Conservation (phyloP, 2,113 vertebrate species). For the Tenrec ecaudatus region DNA sequence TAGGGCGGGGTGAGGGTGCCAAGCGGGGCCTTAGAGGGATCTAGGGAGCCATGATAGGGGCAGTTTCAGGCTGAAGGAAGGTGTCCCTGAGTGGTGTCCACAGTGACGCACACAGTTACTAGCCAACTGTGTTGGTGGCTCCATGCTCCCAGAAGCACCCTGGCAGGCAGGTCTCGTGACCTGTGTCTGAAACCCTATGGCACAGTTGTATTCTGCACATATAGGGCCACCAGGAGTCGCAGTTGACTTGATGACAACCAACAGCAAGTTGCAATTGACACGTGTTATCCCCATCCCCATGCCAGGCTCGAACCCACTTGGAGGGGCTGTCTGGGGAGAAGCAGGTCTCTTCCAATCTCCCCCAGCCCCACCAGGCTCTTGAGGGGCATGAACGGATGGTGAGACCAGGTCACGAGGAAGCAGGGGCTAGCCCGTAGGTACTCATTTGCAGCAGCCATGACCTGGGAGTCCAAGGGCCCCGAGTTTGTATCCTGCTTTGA, state of each 20-base stretch:
- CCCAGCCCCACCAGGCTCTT: rapidly evolving
- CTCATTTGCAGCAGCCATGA: rapidly evolving
- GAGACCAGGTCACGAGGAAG: too few relatives aligned
- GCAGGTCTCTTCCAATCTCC: background rate
- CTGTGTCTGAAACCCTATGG: background rate
- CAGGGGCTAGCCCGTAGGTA: too few relatives aligned
- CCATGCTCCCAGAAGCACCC: background rate
- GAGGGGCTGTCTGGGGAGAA: background rate
- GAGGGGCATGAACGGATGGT: rapidly evolving
- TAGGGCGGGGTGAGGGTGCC: background rate
- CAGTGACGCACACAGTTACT: background rate
- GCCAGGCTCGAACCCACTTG: background rate
- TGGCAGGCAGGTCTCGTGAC: background rate
- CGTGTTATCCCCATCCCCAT: background rate
- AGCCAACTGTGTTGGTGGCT: background rate
- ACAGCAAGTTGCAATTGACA: background rate
- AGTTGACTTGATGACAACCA: background rate
- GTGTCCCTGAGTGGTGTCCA: background rate
- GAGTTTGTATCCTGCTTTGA: background rate
- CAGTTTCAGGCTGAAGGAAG: background rate
- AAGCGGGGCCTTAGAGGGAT: rapidly evolving
- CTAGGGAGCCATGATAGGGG: too few relatives aligned
- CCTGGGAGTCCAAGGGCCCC: background rate
- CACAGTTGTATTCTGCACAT: background rate
- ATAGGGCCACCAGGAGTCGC: background rate